A percentile compares a stretch with the other conserved stretches of the same genome.
These are phyloP conservation scores for Callopanchax toddi DNA, from an alignment of 2,113 vertebrate species.

Conservation along the genomic window DNA sequence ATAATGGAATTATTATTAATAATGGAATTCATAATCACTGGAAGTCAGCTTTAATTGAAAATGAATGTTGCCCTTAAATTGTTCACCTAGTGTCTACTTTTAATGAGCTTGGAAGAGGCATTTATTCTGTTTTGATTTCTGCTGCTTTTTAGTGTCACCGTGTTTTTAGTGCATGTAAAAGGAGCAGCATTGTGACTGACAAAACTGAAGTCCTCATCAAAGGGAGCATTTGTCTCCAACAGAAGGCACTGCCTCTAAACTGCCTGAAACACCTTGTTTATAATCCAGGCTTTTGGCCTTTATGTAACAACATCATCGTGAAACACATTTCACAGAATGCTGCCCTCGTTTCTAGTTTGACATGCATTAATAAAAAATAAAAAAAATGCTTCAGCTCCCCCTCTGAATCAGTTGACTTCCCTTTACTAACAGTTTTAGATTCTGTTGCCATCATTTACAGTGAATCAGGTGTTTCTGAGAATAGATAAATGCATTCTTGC, in stretches of 20 bases:
- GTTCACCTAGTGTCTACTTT: background rate
- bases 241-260: background rate
- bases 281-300: background rate
- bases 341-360: background rate
- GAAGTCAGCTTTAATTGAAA: background rate
- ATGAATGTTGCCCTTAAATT: background rate
- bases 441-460: background rate
- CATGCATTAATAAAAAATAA: background rate
- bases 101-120: background rate
- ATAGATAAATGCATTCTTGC: background rate
- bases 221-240: background rate
- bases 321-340: background rate
- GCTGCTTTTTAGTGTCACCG: no score
- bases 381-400: background rate
- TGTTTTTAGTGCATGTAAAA: background rate
- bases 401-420: background rate
- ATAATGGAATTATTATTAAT: no score
- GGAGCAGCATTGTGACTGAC: background rate
- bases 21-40: no score
- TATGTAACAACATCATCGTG: background rate
- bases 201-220: background rate
- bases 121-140: background rate
- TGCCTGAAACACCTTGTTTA: background rate
- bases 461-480: background rate
- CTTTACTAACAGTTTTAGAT: background rate